phyloP scores from a whole-genome alignment of 2,113 vertebrate genomes.

The Psilopogon haemacephalus region DNA sequence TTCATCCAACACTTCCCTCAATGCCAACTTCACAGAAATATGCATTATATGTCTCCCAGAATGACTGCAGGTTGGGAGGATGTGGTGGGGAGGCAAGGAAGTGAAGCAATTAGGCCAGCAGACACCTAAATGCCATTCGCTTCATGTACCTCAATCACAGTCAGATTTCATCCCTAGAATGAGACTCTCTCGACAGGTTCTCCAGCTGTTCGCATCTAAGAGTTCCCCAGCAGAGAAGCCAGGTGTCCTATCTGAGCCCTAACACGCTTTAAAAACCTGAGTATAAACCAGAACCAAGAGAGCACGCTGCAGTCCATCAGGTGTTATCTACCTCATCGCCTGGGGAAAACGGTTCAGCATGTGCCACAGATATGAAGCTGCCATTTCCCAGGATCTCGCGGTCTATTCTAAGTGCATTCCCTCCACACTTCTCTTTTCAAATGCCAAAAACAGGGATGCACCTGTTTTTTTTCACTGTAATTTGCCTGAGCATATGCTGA shows the following conservation, averaged over 20 bases:
- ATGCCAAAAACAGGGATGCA: not conserved
- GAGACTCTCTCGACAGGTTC: not conserved
- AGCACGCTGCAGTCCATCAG: not conserved
- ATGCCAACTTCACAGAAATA: not conserved
- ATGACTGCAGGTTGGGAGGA: not conserved
- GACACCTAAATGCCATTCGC: not conserved
- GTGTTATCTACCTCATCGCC: not conserved
- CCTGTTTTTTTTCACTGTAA: not conserved
- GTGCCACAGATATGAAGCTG: not conserved
- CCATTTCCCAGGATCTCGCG: not conserved
- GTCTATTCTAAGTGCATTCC: not conserved
- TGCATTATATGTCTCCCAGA: not conserved
- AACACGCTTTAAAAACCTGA: accelerated
- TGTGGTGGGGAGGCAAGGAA: not conserved
- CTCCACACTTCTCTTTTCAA: not conserved
- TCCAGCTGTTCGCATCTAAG: not conserved
- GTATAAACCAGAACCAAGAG: not conserved
- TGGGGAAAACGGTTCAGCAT: not conserved
- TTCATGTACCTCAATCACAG: not conserved
- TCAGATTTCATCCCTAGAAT: not conserved
- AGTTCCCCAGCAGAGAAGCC: not conserved
- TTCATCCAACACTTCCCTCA: not conserved
- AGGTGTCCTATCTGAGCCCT: not conserved
- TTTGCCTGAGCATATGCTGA: not conserved
- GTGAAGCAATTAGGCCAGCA: not conserved